Percentiles rank a stretch among this genome's conserved stretches.
These are phyloP conservation scores for Hyppa rectilinea DNA, from an alignment of 2,888 invertebrate genomes.

Conservation along the genomic window DNA sequence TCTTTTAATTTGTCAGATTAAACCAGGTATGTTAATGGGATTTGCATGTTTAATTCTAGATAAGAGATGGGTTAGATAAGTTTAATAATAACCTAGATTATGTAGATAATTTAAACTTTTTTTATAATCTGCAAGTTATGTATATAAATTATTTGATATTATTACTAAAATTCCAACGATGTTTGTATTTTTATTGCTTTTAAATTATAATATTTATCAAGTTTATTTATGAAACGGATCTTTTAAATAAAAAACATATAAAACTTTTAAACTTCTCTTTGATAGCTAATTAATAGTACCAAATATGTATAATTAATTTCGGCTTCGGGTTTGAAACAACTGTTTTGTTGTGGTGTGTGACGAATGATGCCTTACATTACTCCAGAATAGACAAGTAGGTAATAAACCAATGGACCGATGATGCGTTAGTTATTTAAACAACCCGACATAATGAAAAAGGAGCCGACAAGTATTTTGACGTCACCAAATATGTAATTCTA, in stretches of 20 bases:
- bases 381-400: no score
- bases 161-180: constrained; percentile 2
- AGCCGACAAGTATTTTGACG: background rate
- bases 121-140: background rate
- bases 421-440: no score
- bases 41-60: constrained; percentile 9
- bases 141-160: background rate
- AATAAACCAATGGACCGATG: no score
- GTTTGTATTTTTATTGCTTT: no score
- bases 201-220: background rate
- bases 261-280: background rate
- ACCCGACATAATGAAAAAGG: background rate
- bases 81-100: background rate
- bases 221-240: background rate
- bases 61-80: constrained; percentile 11
- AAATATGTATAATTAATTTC: background rate
- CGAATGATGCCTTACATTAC: no score
- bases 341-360: no score
- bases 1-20: constrained; percentile 8
- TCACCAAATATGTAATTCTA: background rate
- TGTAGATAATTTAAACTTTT: background rate
- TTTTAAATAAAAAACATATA: background rate
- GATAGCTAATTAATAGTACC: background rate
- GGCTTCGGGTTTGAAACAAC: background rate
- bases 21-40: constrained; percentile 14